Conservation (phyloP, 2,113 vertebrate genomes). For the Halcyon malimbica region DNA sequence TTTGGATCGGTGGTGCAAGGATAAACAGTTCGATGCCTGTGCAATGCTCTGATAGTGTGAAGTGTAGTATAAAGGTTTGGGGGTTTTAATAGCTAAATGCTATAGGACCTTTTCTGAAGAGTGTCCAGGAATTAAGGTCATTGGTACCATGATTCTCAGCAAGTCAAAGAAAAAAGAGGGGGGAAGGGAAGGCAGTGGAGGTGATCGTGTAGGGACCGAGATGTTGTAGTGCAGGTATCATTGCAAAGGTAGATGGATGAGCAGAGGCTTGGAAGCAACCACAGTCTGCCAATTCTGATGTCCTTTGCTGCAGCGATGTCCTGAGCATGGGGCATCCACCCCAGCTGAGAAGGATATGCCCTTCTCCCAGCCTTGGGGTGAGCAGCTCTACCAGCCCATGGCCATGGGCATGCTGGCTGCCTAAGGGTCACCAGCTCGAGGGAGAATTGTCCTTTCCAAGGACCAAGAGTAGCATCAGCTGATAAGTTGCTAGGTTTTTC, state of each 20-base stretch:
- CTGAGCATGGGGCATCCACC: neutral
- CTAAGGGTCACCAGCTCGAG: neutral
- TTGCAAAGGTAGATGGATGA: neutral
- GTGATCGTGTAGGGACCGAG: neutral
- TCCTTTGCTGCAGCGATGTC: neutral
- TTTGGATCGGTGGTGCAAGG: neutral
- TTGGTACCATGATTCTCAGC: neutral
- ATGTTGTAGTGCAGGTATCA: neutral
- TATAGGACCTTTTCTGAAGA: neutral
- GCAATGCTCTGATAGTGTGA: neutral
- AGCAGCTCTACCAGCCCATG: neutral
- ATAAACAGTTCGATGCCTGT: neutral
- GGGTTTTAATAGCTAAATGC: fast-evolving
- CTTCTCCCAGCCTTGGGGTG: neutral
- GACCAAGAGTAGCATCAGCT: neutral
- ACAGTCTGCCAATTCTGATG: neutral
- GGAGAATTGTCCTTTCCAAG: neutral
- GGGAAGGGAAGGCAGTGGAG: neutral
- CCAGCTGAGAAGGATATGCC: neutral
- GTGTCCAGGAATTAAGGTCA: neutral
- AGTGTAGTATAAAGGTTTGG: fast-evolving
- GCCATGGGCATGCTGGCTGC: neutral
- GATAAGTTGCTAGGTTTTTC: neutral
- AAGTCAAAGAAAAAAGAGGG: neutral
- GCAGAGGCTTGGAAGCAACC: neutral